Evolutionary conservation across 2,888 invertebrate genomes (phyloP).

Genomic region (Malthinus flaveolus): DNA sequence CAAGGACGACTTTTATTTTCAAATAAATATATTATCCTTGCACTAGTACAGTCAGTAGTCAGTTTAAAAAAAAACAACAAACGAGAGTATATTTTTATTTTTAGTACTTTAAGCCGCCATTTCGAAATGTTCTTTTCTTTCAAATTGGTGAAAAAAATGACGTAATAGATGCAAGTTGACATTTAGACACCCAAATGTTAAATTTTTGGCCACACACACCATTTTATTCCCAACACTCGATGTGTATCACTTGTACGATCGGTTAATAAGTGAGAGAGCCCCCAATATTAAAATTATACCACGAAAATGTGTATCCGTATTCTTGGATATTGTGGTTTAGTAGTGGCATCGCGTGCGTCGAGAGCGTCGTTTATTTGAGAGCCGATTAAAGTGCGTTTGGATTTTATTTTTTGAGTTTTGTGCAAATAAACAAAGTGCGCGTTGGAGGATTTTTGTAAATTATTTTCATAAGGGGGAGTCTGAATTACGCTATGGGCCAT

Average conservation of each 20-base stretch:
- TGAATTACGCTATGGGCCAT: slow-evolving; percentile 49
- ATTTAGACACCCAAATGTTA: slow-evolving; percentile 6
- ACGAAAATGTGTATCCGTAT: slow-evolving; percentile 49
- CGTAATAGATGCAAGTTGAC: not conserved
- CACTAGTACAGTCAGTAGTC: slow-evolving; percentile 5
- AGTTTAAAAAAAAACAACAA: slow-evolving; percentile 8
- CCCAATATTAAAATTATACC: slow-evolving; percentile 28
- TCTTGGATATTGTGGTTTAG: slow-evolving; percentile 45
- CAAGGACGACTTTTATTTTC: slow-evolving; percentile 23
- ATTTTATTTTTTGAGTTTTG: slow-evolving; percentile 5
- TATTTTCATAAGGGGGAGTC: not conserved
- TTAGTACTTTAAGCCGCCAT: not conserved
- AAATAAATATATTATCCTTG: slow-evolving; percentile 15
- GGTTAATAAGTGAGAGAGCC: slow-evolving; percentile 11
- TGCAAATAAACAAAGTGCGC: not conserved
- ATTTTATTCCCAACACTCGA: slow-evolving; percentile 12
- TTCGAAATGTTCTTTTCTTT: not conserved
- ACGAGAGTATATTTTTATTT: not conserved
- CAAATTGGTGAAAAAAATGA: not conserved
- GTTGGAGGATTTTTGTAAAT: not conserved
- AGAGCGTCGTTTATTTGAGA: slow-evolving; percentile 19
- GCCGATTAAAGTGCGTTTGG: slow-evolving; percentile 6
- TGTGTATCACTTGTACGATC: slow-evolving; percentile 20
- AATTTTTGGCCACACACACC: slow-evolving; percentile 12
- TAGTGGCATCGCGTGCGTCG: slow-evolving; percentile 42